Percentiles rank a stretch among this genome's conserved stretches.
phyloP scores from a whole-genome alignment of 1,140 invertebrate genomes.

The Saccostrea echinata region DNA sequence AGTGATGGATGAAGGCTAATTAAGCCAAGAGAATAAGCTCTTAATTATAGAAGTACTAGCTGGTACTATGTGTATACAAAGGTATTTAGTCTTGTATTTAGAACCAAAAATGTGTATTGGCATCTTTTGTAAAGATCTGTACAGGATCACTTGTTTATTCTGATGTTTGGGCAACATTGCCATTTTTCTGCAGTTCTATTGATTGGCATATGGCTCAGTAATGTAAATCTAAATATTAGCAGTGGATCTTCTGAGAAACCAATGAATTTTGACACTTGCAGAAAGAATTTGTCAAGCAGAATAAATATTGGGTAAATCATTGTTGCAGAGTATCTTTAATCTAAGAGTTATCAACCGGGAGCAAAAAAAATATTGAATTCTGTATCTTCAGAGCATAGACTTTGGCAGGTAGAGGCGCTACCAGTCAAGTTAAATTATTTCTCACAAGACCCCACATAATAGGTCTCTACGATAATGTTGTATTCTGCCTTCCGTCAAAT shows the following conservation, averaged over 20 bases:
- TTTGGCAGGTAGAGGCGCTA: not conserved
- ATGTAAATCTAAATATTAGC: slow-evolving; percentile 38
- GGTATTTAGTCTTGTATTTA: slow-evolving; percentile 5
- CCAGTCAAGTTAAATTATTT: not conserved
- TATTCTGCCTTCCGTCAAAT: not conserved
- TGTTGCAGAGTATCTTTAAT: not conserved
- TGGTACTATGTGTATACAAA: not conserved
- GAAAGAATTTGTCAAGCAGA: slow-evolving; percentile 18
- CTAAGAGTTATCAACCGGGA: not conserved
- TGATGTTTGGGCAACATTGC: not conserved
- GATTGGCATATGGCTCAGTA: slow-evolving; percentile 3
- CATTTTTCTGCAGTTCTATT: not conserved
- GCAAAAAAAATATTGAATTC: slow-evolving; percentile 5
- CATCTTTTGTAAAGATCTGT: too few relatives aligned
- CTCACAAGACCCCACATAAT: not conserved
- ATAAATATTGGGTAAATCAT: slow-evolving; percentile 36
- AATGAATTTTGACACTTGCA: slow-evolving; percentile 35
- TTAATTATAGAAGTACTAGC: not conserved
- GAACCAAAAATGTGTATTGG: too few relatives aligned
- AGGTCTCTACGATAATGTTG: not conserved
- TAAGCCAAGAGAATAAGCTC: not conserved
- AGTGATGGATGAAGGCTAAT: not conserved
- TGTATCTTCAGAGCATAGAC: not conserved
- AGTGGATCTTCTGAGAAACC: slow-evolving; percentile 22
- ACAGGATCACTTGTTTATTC: not conserved